These are phyloP conservation scores for Propithecus perrieri DNA, from an alignment of 2,797 vertebrate species.

Conservation along the genomic window DNA sequence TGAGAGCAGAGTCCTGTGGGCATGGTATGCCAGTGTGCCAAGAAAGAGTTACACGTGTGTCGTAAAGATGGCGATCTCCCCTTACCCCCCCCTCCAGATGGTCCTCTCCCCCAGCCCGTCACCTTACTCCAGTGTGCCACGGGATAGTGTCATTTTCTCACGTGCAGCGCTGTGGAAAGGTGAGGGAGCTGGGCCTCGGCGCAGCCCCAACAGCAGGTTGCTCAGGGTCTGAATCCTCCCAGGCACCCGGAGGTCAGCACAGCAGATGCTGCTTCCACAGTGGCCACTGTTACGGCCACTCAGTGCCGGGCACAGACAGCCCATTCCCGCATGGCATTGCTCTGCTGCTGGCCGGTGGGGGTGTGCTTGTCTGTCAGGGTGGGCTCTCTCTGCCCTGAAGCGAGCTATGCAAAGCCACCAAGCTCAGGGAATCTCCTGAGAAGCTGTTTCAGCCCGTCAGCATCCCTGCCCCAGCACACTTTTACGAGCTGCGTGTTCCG, in stretches of 20 bases:
- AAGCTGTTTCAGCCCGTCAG: neutral
- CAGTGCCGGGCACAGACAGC: neutral
- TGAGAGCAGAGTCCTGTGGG: neutral
- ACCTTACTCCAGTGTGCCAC: neutral
- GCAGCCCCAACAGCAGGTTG: too few species aligned
- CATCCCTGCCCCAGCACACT: neutral
- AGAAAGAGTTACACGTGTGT: neutral
- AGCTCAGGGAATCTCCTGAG: neutral
- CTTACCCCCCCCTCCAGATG: neutral
- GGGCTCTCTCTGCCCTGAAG: neutral
- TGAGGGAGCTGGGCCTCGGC: neutral
- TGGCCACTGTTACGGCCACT: neutral
- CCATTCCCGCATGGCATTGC: accelerated
- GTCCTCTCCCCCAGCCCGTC: neutral
- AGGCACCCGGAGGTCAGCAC: neutral
- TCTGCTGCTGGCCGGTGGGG: neutral
- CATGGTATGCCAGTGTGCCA: neutral
- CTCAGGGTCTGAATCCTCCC: neutral
- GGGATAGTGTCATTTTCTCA: neutral
- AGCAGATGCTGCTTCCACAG: neutral
- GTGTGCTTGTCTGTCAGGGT: neutral
- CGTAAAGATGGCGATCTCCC: neutral
- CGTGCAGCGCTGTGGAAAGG: accelerated
- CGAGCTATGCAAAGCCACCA: neutral
- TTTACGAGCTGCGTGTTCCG: neutral